phyloP scores from a whole-genome alignment of 2,113 vertebrate genomes.

The Phodopus roborovskii region DNA sequence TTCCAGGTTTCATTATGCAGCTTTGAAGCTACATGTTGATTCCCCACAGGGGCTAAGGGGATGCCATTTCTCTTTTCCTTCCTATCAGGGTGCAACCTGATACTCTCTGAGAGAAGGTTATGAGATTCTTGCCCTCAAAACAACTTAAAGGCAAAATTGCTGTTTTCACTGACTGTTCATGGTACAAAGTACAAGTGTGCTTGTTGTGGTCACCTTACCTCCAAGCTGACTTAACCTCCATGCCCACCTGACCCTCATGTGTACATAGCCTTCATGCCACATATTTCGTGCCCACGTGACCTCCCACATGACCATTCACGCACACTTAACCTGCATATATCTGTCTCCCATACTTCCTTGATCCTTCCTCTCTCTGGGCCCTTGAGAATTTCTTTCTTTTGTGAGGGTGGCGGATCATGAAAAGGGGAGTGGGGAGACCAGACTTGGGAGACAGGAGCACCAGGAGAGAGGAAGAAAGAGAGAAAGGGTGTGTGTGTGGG shows the following conservation, averaged over 20 bases:
- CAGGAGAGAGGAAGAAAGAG: too few species aligned
- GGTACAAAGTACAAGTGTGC: background rate
- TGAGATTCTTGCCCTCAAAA: background rate
- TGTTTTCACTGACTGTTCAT: background rate
- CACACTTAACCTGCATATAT: background rate
- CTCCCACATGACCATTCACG: background rate
- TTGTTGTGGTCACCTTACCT: too few species aligned
- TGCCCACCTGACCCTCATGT: background rate
- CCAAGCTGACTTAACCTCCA: background rate
- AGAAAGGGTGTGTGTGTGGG: too few species aligned
- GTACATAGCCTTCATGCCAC: background rate
- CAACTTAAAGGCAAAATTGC: background rate
- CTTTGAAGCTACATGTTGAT: slow-evolving; percentile 24
- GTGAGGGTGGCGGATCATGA: too few species aligned
- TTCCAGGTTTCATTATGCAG: slow-evolving; percentile 47
- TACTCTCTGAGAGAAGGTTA: background rate
- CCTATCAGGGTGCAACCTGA: background rate
- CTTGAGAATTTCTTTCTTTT: background rate
- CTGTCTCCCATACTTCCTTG: background rate
- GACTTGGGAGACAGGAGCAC: too few species aligned
- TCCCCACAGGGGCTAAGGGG: slow-evolving; percentile 38
- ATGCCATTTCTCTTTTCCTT: slow-evolving; percentile 47
- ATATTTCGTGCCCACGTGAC: background rate
- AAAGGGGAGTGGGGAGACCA: too few species aligned
- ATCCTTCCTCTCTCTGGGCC: background rate